These are phyloP conservation scores for Choloepus hoffmanni DNA, from an alignment of 2,113 vertebrate species.

Conservation along the genomic window DNA sequence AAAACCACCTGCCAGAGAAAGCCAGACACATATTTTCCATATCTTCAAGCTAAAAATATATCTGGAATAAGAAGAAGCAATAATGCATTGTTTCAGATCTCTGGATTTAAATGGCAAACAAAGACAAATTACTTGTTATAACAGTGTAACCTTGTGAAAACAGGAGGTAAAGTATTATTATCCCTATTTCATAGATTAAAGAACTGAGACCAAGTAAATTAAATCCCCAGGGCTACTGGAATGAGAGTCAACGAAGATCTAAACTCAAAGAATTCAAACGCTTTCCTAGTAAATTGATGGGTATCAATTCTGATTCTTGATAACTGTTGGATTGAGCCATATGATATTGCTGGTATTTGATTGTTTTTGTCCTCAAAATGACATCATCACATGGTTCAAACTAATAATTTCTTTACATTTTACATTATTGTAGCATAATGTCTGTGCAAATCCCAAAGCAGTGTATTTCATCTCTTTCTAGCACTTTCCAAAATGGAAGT, in stretches of 20 bases:
- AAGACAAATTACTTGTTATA: not conserved
- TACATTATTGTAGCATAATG: not conserved
- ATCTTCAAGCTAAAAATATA: constrained; percentile 35
- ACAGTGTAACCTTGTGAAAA: not conserved
- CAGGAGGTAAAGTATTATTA: not conserved
- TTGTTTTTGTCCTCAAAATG: not conserved
- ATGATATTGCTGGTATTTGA: not conserved
- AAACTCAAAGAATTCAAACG: not conserved
- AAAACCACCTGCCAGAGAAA: not conserved
- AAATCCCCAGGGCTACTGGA: not conserved
- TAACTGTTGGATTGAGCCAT: not conserved
- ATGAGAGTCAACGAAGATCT: not conserved
- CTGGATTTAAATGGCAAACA: not conserved
- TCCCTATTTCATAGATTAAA: not conserved
- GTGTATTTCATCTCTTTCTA: not conserved
- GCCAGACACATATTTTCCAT: not conserved
- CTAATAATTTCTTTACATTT: not conserved
- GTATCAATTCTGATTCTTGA: too few relatives aligned
- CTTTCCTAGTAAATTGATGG: not conserved
- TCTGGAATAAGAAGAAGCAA: not conserved
- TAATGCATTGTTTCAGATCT: not conserved
- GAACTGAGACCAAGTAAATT: not conserved
- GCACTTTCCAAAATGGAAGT: not conserved
- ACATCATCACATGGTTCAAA: not conserved
- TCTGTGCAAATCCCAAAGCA: not conserved